Conservation (phyloP, 2,888 invertebrate species). For the Drosophila tripunctata region DNA sequence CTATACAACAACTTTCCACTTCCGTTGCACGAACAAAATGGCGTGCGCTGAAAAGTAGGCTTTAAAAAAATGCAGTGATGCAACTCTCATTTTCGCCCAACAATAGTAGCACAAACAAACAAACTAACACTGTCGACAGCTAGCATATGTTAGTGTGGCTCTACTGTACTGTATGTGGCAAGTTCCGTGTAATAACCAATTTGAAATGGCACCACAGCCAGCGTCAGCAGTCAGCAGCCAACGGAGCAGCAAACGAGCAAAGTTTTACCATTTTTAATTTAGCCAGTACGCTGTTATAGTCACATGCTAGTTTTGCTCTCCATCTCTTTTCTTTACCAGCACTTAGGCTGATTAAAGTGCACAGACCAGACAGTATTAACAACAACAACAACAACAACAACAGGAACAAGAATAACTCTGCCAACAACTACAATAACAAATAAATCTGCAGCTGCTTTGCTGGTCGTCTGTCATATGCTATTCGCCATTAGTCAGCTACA, state of each 20-base stretch:
- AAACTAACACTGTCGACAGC: slow-evolving; percentile 25
- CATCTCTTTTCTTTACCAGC: slow-evolving; percentile 34
- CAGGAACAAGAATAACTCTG: slow-evolving; percentile 27
- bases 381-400: slow-evolving; percentile 26
- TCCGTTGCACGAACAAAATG: slow-evolving; percentile 8
- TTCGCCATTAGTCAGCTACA: slow-evolving; percentile 55
- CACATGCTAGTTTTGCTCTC: neutral
- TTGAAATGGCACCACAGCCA: slow-evolving; percentile 63
- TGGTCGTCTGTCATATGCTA: slow-evolving; percentile 40
- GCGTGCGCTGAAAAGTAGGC: neutral
- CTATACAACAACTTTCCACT: slow-evolving; percentile 6
- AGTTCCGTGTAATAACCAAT: slow-evolving; percentile 68
- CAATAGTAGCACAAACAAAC: slow-evolving; percentile 37
- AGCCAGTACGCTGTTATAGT: slow-evolving; percentile 23
- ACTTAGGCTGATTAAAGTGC: slow-evolving; percentile 78
- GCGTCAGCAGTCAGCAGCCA: slow-evolving; percentile 29
- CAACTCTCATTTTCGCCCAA: slow-evolving; percentile 50
- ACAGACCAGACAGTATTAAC: slow-evolving; percentile 48
- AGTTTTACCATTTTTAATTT: slow-evolving; percentile 71
- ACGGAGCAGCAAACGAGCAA: slow-evolving; percentile 54
- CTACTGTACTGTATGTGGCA: slow-evolving; percentile 21
- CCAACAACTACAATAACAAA: slow-evolving; percentile 21
- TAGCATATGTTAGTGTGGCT: slow-evolving; percentile 18
- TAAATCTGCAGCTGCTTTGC: slow-evolving; percentile 32
- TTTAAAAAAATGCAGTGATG: slow-evolving; percentile 28